These are phyloP conservation scores for Brenthis daphne DNA, from an alignment of 2,888 invertebrate genomes.

Conservation along the genomic window DNA sequence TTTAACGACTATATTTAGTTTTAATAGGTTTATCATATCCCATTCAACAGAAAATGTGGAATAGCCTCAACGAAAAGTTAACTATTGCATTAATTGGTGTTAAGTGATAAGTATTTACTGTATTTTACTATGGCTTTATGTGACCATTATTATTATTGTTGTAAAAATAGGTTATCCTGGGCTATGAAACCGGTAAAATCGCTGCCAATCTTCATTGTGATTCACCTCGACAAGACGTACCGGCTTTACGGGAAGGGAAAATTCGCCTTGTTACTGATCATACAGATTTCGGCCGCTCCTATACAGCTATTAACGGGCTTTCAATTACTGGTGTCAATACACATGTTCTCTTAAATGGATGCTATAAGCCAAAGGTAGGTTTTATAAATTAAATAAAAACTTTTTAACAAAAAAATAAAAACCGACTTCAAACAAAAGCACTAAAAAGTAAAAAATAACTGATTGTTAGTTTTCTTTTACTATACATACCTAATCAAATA, in stretches of 20 bases:
- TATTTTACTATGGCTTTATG: not conserved
- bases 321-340: constrained; percentile 57
- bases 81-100: too few species aligned
- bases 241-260: constrained; percentile 58
- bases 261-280: constrained; percentile 82
- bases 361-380: constrained; percentile 60
- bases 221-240: constrained; percentile 77
- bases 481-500: too few species aligned
- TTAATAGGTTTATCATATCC: not conserved
- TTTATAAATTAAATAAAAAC: too few species aligned
- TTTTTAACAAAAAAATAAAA: too few species aligned
- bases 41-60: not conserved
- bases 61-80: not conserved
- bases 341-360: constrained; percentile 60
- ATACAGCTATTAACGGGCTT: constrained; percentile 56
- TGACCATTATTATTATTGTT: constrained; percentile 39
- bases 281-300: constrained; percentile 79
- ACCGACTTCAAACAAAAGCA: too few species aligned
- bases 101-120: too few species aligned
- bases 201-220: constrained; percentile 88
- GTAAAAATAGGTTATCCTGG: constrained; percentile 69
- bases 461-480: too few species aligned
- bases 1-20: not conserved
- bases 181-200: constrained; percentile 78
- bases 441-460: too few species aligned